Conservation (phyloP, 1,140 invertebrate species). For the Drosophila ambigua region DNA sequence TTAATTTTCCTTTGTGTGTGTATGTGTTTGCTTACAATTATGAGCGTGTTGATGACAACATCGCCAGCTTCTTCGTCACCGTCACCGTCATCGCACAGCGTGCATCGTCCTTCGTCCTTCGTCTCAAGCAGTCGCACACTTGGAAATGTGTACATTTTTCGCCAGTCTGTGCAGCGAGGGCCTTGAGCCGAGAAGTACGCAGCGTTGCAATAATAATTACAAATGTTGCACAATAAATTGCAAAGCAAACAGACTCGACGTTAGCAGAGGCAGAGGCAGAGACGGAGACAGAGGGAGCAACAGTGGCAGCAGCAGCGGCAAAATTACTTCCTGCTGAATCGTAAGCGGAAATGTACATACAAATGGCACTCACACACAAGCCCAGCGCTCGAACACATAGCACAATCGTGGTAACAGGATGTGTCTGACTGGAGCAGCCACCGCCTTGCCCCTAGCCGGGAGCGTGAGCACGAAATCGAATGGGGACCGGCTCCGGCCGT, state of each 20-base stretch:
- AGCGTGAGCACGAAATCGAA: constrained; percentile 47
- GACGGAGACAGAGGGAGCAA: constrained; percentile 19
- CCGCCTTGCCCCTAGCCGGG: constrained; percentile 36
- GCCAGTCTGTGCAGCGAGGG: constrained; percentile 32
- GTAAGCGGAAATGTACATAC: constrained; percentile 78
- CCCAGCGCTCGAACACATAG: constrained; percentile 5
- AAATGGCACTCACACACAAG: constrained; percentile 65
- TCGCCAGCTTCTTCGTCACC: constrained; percentile 27
- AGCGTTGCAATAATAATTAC: constrained; percentile 82
- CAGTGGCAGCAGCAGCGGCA: constrained; percentile 46
- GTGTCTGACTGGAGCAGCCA: constrained; percentile 39
- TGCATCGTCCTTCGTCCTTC: constrained; percentile 30
- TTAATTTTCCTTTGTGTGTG: constrained; percentile 3
- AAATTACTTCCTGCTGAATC: constrained; percentile 80
- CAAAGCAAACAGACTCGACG: constrained; percentile 71
- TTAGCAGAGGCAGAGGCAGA: constrained; percentile 9
- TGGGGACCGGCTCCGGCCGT: constrained; percentile 16
- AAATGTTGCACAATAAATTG: constrained; percentile 83
- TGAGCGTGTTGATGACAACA: constrained; percentile 77
- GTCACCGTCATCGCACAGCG: constrained; percentile 10
- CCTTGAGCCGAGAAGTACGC: constrained; percentile 38
- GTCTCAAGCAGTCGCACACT: constrained; percentile 74
- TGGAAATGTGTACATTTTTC: constrained; percentile 43
- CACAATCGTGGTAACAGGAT: constrained; percentile 48
- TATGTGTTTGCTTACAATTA: constrained; percentile 79